A percentile compares a stretch with the other conserved stretches of the same genome.
Evolutionary conservation across 2,888 invertebrate genomes (phyloP).

Genomic region (Zootermopsis nevadensis): DNA sequence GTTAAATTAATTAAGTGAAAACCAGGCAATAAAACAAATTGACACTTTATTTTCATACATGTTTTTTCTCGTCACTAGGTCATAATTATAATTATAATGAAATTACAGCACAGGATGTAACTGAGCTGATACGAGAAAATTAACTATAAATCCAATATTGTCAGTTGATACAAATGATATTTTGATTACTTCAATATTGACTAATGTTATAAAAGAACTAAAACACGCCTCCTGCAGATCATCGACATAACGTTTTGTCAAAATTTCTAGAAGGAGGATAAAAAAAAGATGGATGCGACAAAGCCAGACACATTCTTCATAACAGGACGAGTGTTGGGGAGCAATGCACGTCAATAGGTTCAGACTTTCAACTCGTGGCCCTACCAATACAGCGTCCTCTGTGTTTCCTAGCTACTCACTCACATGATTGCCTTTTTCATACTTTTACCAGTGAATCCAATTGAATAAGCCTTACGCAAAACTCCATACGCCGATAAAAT

Average conservation of each 20-base stretch:
- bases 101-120: no score
- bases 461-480: no score
- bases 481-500: no score
- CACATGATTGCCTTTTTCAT: neutral
- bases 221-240: neutral
- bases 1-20: no score
- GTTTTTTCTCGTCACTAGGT: no score
- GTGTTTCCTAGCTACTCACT: neutral
- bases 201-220: neutral
- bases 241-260: conserved; percentile 40
- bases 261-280: neutral
- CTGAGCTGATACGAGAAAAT: no score
- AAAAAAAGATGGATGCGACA: conserved; percentile 37
- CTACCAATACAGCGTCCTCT: neutral
- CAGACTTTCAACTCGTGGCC: neutral
- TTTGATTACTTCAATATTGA: conserved; percentile 18
- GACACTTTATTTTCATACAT: no score
- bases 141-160: no score
- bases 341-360: conserved; percentile 25
- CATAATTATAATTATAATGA: no score
- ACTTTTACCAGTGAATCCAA: no score
- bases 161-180: neutral
- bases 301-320: conserved; percentile 18
- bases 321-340: neutral
- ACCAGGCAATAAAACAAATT: no score